Evolutionary conservation across 2,888 invertebrate genomes (phyloP), one percentile per base, ranked within the genome.

Genomic region (Tetramorium bicarinatum): DNA sequence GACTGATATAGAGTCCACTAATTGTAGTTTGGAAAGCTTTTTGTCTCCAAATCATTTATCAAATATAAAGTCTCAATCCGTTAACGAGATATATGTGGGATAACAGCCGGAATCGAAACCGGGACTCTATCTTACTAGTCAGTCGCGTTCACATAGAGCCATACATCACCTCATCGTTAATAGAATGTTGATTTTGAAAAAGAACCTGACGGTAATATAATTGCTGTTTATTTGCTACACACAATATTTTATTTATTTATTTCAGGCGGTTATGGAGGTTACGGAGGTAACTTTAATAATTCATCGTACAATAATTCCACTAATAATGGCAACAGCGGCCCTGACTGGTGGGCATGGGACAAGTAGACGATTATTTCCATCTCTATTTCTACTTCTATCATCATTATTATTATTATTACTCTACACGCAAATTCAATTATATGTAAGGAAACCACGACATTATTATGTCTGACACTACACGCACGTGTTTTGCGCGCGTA

Each of bases 261-360:
- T n/a, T 66, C 67, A 92, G 93, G 93, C 81, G 91, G 91, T 89
- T 94, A 94, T 72, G 94, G 94, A 74, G 91, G 90, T 81, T 94
- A 94, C 75, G 94, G 94, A 80, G 93, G 93, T 87, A 94, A 92
- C 85, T 93, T 89, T 89, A 93, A 91, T 88, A 91, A 85, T 86
- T 93, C 93, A 83, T 91, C 94, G 80, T 92, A 93, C 91, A 93
- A 93, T 88, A 93, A 90, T 89, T 91, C 93, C 80, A 87, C 92
- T 87, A 94, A 93, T 89, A 94, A 93, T 76, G 94, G 93, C 89
- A 92, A 91, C 89, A 91, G 92, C 87, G 94, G 93, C 86, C 92
- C 93, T 59, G 94, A 95, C 89, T 95, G 95, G 95, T 95, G 95
- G 95, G 92, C 29, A 76, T 89, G 83, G 85, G 90, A 91, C 82